Base-by-base conservation (phyloP, 2,888 invertebrate species). In the Coleophora flavipennella region DNA sequence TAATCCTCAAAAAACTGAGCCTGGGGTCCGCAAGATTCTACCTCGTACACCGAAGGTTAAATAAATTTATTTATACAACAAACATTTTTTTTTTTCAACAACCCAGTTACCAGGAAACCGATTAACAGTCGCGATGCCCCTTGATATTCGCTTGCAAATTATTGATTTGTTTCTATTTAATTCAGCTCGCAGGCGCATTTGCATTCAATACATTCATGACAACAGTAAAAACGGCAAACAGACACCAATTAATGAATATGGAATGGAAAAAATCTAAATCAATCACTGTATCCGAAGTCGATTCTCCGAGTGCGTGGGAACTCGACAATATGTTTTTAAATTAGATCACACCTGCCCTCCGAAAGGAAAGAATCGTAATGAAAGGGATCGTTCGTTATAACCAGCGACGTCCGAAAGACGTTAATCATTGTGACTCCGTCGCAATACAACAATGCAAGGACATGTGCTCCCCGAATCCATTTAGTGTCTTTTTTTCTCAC, bases 401-500 rank as follows among this genome's bases (percentile, higher is more conserved):
- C 50, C 50, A 47, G 48, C 54, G 44, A 56, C 60, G 63, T 60
- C 59, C 59, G 62, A 67, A 64, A 63, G 73, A 76, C 72, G 70
- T 68, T 70, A 68, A 73, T 75, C 69, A 70, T 67, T 58, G 61
- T 50, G 51, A 57, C 55, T 51, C 53, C 46, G 46, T 43, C 39
- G 43, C 42, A 48, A 42, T 43, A 45, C 43, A 48, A 58, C 55
- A 59, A 60, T 58, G 44, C 51, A 50, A 51, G 62, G 64, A 66
- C 80, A 79, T 78, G 71, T 75, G 76, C 62, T 66, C 61, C 66
- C 57, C 53, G 60, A 55, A 65, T 67, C 64, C 67, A 72, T 73
- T 71, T 63, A 69, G 58, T 55, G 45, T 53, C 56, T 63, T 67
- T 70, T 66, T 62, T 64, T 62, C 56, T 61, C 63, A 59, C 61